These are phyloP conservation scores for Eledone cirrhosa DNA, from an alignment of 2,888 invertebrate genomes.

Conservation along the genomic window DNA sequence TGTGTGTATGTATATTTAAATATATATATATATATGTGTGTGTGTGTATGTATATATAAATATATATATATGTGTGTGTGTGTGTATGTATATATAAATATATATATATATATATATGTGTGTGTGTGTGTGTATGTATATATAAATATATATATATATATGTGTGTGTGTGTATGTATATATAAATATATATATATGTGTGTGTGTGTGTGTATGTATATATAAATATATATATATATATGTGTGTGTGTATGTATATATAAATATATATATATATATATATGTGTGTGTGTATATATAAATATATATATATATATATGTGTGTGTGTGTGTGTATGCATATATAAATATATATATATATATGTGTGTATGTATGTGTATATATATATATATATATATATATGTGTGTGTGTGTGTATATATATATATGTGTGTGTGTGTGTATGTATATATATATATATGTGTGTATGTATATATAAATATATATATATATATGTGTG, in stretches of 20 bases:
- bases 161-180: background rate
- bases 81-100: no score
- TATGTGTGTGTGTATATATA: background rate
- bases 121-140: no score
- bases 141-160: background rate
- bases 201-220: background rate
- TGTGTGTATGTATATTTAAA: no score
- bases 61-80: no score
- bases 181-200: background rate
- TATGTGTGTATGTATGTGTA: slow-evolving; percentile 5
- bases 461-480: background rate
- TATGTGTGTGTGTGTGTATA: background rate
- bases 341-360: background rate
- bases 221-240: background rate
- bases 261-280: slow-evolving; percentile 1
- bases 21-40: no score
- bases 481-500: background rate
- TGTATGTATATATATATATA: background rate
- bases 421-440: background rate
- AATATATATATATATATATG: background rate
- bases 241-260: background rate
- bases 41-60: no score
- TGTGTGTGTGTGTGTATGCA: background rate
- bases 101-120: no score
- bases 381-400: background rate